These are phyloP conservation scores for Lethrus apterus DNA, from an alignment of 1,140 invertebrate species.

Conservation along the genomic window DNA sequence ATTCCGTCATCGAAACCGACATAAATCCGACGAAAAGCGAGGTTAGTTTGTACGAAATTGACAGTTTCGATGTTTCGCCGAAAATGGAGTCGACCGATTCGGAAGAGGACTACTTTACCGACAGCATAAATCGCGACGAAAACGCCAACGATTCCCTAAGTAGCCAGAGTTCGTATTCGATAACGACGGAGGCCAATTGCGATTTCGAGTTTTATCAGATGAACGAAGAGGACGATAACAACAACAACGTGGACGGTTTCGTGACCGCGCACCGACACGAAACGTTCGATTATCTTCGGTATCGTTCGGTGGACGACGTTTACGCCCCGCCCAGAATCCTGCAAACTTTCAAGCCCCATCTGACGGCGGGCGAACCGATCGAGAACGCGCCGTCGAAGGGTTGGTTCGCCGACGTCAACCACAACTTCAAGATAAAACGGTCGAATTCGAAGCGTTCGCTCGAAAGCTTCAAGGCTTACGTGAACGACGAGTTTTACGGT, in stretches of 20 bases:
- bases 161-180: constrained; percentile 48
- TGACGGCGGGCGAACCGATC: not conserved
- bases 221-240: constrained; percentile 34
- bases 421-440: constrained; percentile 28
- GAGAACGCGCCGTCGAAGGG: not conserved
- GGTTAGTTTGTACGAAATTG: constrained; percentile 7
- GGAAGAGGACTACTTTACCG: constrained; percentile 43
- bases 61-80: not conserved
- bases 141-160: constrained; percentile 47
- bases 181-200: constrained; percentile 58
- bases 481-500: constrained; percentile 23
- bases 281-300: constrained; percentile 9
- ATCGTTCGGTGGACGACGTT: constrained; percentile 8
- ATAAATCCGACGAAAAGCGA: constrained; percentile 14
- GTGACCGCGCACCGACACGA: not conserved
- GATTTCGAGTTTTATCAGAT: constrained; percentile 57
- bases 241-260: not conserved
- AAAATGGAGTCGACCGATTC: constrained; percentile 27
- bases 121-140: constrained; percentile 22
- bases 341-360: not conserved
- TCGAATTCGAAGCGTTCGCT: constrained; percentile 36
- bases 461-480: constrained; percentile 34
- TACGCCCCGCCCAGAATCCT: not conserved
- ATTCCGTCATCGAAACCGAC: no score
- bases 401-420: not conserved